phyloP scores from a whole-genome alignment of 2,113 vertebrate genomes.

The Chrysemys picta region DNA sequence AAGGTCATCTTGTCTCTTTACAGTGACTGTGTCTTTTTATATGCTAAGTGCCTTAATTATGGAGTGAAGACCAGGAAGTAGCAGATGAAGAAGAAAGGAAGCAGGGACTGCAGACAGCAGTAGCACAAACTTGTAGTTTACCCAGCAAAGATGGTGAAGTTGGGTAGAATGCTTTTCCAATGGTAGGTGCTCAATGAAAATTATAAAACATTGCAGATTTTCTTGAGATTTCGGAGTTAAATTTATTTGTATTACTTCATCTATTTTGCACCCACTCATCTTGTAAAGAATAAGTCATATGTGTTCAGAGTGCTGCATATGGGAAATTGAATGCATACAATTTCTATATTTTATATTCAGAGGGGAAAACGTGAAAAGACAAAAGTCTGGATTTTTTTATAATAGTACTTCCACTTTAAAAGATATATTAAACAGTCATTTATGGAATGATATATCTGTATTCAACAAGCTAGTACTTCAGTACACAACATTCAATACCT shows the following conservation, averaged over 20 bases:
- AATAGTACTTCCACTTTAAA: conserved; percentile 54
- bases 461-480: not conserved
- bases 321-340: not conserved
- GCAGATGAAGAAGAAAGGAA: conserved; percentile 63
- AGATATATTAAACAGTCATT: conserved; percentile 41
- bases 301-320: not conserved
- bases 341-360: conserved; percentile 36
- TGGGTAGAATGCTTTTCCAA: conserved; percentile 52
- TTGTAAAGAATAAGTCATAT: not conserved
- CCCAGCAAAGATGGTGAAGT: conserved; percentile 46
- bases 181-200: conserved; percentile 36
- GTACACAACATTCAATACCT: conserved; percentile 18
- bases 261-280: not conserved
- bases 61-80: conserved; percentile 37
- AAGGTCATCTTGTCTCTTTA: conserved; percentile 12
- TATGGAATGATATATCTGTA: conserved; percentile 29
- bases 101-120: conserved; percentile 52
- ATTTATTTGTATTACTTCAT: conserved; percentile 20
- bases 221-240: conserved; percentile 17
- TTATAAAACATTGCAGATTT: conserved; percentile 26
- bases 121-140: conserved; percentile 64
- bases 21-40: conserved; percentile 28
- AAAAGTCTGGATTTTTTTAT: conserved; percentile 25
- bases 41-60: conserved; percentile 4
- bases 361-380: conserved; percentile 45